These are phyloP conservation scores for Poecilia velifera DNA, from an alignment of 2,797 vertebrate species.

Conservation along the genomic window DNA sequence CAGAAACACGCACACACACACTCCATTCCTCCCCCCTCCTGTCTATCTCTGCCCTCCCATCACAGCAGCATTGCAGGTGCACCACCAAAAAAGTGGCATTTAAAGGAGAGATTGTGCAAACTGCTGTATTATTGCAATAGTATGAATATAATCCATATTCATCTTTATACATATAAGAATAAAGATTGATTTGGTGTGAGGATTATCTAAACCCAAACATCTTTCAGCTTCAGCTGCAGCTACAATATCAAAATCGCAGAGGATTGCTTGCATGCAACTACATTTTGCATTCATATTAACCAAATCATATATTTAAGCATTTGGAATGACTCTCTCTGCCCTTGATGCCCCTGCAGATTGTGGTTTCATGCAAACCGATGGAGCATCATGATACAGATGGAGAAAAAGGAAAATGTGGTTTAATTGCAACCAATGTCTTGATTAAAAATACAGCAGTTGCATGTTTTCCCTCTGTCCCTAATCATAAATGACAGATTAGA, in stretches of 20 bases:
- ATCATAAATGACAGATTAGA: slow-evolving; percentile 18
- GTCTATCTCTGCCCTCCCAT: slow-evolving; percentile 19
- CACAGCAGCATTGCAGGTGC: slow-evolving; percentile 68
- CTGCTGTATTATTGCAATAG: no score
- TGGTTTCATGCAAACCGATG: background rate
- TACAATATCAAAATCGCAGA: background rate
- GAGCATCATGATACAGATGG: background rate
- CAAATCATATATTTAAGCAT: background rate
- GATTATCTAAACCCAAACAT: background rate
- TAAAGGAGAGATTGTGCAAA: background rate
- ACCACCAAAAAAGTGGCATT: background rate
- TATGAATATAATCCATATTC: no score
- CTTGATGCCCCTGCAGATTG: background rate
- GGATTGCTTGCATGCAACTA: background rate
- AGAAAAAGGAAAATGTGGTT: background rate
- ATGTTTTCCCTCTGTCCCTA: background rate
- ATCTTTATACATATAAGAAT: background rate
- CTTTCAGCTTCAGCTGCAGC: background rate
- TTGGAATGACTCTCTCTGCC: background rate
- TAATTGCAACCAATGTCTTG: background rate
- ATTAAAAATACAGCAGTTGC: background rate
- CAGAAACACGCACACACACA: background rate
- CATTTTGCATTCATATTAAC: background rate
- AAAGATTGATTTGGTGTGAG: background rate
- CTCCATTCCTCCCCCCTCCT: background rate